Percentiles rank a stretch among this genome's conserved stretches.
Conservation (phyloP, 2,888 invertebrate genomes). For the Platycheirus rosarum region DNA sequence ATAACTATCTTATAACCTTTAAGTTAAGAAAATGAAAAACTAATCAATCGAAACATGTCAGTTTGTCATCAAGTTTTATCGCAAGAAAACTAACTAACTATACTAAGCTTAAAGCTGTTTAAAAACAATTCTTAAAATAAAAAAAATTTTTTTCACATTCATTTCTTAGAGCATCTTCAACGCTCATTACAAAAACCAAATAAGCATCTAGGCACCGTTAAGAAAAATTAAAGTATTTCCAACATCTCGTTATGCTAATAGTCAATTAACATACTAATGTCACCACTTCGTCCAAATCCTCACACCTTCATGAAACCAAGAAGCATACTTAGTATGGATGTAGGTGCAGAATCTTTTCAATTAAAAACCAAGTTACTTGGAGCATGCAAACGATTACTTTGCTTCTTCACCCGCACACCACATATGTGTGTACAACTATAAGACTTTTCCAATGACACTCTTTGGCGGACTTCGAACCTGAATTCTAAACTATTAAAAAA, state of each 20-base stretch:
- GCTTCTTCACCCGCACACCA: slow-evolving; percentile 13
- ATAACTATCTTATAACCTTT: too few species aligned
- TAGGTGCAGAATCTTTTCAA: slow-evolving; percentile 9
- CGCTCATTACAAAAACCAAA: too few species aligned
- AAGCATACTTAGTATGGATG: not conserved
- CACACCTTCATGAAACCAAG: not conserved
- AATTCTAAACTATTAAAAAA: slow-evolving; percentile 32
- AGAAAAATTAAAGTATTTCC: not conserved
- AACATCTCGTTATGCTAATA: slow-evolving; percentile 15
- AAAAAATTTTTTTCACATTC: too few species aligned
- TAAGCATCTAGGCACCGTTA: too few species aligned
- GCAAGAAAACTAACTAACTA: too few species aligned
- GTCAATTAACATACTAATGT: slow-evolving; percentile 5
- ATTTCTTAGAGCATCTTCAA: too few species aligned
- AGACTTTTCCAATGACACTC: slow-evolving; percentile 21
- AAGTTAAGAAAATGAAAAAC: too few species aligned
- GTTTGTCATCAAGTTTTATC: too few species aligned
- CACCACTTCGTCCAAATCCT: slow-evolving; percentile 1
- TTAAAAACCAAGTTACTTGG: slow-evolving; percentile 1
- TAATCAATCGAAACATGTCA: too few species aligned
- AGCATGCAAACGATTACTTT: slow-evolving; percentile 20
- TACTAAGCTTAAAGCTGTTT: too few species aligned
- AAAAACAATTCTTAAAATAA: too few species aligned
- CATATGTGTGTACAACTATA: not conserved
- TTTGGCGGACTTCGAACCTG: slow-evolving; percentile 32